These are phyloP conservation scores for Spinibarbus caldwelli DNA, from an alignment of 2,797 vertebrate species.

Conservation along the genomic window DNA sequence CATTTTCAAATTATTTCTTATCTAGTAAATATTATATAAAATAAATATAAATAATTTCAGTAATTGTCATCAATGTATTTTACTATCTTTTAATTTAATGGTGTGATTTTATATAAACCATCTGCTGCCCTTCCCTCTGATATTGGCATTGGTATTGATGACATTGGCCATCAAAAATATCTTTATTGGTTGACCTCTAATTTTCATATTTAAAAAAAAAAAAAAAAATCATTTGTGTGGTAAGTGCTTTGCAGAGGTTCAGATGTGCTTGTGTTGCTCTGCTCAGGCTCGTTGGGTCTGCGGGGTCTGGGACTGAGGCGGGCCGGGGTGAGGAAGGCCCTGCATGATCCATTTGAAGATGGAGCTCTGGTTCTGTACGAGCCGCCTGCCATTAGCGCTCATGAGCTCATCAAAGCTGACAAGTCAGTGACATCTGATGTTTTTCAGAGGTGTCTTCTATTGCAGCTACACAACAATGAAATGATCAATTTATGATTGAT, in stretches of 20 bases:
- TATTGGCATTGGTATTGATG: too few relatives aligned
- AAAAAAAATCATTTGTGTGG: too few relatives aligned
- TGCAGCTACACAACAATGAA: background rate
- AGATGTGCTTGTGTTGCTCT: background rate
- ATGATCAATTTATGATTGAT: background rate
- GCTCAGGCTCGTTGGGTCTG: constrained; percentile 85
- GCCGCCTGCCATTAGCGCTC: constrained; percentile 83
- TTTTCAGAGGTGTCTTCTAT: background rate
- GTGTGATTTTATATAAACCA: too few relatives aligned
- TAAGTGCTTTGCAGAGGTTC: background rate
- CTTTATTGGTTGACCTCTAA: too few relatives aligned
- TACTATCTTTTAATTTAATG: too few relatives aligned
- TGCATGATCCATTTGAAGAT: constrained; percentile 93
- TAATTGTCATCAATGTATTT: too few relatives aligned
- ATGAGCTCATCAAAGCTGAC: constrained; percentile 92
- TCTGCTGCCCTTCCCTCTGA: too few relatives aligned
- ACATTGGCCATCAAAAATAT: too few relatives aligned
- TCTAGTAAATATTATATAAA: background rate
- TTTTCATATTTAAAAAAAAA: too few relatives aligned
- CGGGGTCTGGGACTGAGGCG: constrained; percentile 89
- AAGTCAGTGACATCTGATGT: constrained; percentile 82
- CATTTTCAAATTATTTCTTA: background rate
- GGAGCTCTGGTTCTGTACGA: constrained; percentile 92
- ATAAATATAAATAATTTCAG: too few relatives aligned
- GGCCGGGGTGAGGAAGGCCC: constrained; percentile 85